A percentile compares a stretch with the other conserved stretches of the same genome.
Evolutionary conservation across 2,888 invertebrate genomes (phyloP).

Genomic region (Sabatieria punctata): DNA sequence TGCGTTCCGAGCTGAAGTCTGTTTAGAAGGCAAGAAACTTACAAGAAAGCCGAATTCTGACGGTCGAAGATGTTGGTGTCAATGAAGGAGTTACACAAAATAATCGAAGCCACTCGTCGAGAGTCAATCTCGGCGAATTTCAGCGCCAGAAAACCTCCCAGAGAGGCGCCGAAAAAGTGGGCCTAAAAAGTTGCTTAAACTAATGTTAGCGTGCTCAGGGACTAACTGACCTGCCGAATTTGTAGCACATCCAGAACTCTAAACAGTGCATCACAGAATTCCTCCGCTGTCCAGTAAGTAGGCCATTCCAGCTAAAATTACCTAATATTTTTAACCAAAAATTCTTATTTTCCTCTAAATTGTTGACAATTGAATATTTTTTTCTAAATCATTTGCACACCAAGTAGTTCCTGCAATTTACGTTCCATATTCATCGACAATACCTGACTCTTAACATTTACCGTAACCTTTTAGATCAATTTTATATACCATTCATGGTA

Average conservation of each 20-base stretch:
- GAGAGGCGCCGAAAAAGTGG: constrained; percentile 68
- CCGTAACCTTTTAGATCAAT: too few relatives aligned
- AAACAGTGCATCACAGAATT: neutral
- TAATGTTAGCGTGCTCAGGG: too few relatives aligned
- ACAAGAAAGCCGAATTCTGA: constrained; percentile 59
- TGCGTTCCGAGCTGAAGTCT: too few relatives aligned
- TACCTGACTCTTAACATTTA: too few relatives aligned
- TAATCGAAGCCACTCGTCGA: constrained; percentile 53
- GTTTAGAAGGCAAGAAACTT: constrained; percentile 32
- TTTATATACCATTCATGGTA: too few relatives aligned
- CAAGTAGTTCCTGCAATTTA: too few relatives aligned
- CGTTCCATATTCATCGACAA: too few relatives aligned
- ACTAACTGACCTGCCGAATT: neutral
- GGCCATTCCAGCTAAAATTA: neutral
- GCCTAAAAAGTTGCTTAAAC: too few relatives aligned
- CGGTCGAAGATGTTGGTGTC: constrained; percentile 76
- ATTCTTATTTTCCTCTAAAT: too few relatives aligned
- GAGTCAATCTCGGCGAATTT: constrained; percentile 69
- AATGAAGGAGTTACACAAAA: constrained; percentile 69
- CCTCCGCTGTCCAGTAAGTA: neutral
- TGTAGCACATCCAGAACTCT: neutral
- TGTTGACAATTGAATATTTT: too few relatives aligned
- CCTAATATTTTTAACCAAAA: neutral
- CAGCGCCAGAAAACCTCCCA: constrained; percentile 73
- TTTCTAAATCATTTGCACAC: too few relatives aligned